Conservation (phyloP, 1,140 invertebrate genomes). For the Drosophila teissieri region DNA sequence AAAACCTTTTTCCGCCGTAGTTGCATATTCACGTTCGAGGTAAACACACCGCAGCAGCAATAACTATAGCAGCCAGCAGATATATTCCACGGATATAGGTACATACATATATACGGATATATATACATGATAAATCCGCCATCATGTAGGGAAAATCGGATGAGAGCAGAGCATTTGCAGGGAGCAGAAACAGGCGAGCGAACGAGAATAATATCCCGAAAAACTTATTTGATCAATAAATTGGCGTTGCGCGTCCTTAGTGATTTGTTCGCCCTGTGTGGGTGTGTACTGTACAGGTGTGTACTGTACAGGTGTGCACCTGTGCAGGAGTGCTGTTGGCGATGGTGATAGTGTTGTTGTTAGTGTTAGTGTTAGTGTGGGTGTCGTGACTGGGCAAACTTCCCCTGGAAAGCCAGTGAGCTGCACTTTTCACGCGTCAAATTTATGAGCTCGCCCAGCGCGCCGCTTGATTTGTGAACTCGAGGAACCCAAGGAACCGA, state of each 20-base stretch:
- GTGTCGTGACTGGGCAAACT: slow-evolving; percentile 52
- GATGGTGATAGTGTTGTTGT: slow-evolving; percentile 18
- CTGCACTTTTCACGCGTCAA: slow-evolving; percentile 77
- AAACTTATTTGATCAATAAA: slow-evolving; percentile 78
- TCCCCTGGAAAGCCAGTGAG: slow-evolving; percentile 22
- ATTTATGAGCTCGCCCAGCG: slow-evolving; percentile 64
- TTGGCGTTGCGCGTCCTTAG: slow-evolving; percentile 69
- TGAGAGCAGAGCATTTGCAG: slow-evolving; percentile 1
- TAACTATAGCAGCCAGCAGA: slow-evolving; percentile 5
- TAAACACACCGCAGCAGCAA: slow-evolving; percentile 44
- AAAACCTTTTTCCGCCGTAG: slow-evolving; percentile 54
- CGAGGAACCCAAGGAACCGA: slow-evolving; percentile 14
- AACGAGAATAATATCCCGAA: slow-evolving; percentile 10
- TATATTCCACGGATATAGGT: background rate
- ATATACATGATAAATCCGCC: slow-evolving; percentile 15
- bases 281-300: slow-evolving; percentile 31
- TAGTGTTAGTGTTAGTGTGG: slow-evolving; percentile 4
- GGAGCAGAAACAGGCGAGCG: slow-evolving; percentile 1
- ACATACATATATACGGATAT: background rate
- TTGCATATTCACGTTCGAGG: slow-evolving; percentile 64
- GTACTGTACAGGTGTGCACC: slow-evolving; percentile 11
- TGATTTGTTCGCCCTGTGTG: slow-evolving; percentile 47
- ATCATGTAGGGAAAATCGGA: slow-evolving; percentile 1
- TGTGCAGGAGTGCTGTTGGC: slow-evolving; percentile 25
- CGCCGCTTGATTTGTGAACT: slow-evolving; percentile 75